A percentile compares a stretch with the other conserved stretches of the same genome.
Evolutionary conservation across 2,888 invertebrate species (phyloP).

Genomic region (Zaprionus lineosus): DNA sequence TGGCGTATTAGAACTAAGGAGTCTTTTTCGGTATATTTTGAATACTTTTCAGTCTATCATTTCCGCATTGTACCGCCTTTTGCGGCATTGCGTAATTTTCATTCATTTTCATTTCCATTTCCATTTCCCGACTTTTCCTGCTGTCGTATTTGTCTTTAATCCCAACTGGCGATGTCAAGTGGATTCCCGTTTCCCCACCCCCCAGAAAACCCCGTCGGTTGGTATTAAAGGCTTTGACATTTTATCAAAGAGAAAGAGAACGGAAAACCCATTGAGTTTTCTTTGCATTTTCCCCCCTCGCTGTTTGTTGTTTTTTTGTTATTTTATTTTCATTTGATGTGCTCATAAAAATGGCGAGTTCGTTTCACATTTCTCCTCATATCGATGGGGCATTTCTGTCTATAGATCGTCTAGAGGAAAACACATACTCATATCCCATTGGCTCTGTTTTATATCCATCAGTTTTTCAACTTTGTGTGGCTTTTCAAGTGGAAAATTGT

Average conservation of each 20-base stretch:
- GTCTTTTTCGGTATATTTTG: too few species aligned
- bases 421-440: slow-evolving; percentile 4
- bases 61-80: slow-evolving; percentile 48
- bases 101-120: not conserved
- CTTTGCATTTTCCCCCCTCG: slow-evolving; percentile 12
- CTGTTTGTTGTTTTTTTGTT: slow-evolving; percentile 26
- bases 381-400: slow-evolving; percentile 7
- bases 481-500: slow-evolving; percentile 77
- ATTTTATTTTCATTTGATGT: slow-evolving; percentile 72
- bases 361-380: slow-evolving; percentile 48
- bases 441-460: slow-evolving; percentile 61
- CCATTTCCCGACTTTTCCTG: slow-evolving; percentile 35
- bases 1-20: slow-evolving; percentile 32
- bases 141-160: slow-evolving; percentile 61
- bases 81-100: slow-evolving; percentile 47
- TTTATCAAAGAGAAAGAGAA: slow-evolving; percentile 54
- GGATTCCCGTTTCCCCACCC: slow-evolving; percentile 22
- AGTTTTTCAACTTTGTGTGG: slow-evolving; percentile 46
- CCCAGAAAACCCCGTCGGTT: slow-evolving; percentile 37
- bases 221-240: slow-evolving; percentile 71
- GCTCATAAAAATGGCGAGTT: slow-evolving; percentile 67
- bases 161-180: slow-evolving; percentile 58
- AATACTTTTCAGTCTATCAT: slow-evolving; percentile 23
- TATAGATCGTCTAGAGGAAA: slow-evolving; percentile 1
- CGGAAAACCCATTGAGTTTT: slow-evolving; percentile 54